phyloP scores from a whole-genome alignment of 1,140 invertebrate species.

The Eriosoma lanigerum region DNA sequence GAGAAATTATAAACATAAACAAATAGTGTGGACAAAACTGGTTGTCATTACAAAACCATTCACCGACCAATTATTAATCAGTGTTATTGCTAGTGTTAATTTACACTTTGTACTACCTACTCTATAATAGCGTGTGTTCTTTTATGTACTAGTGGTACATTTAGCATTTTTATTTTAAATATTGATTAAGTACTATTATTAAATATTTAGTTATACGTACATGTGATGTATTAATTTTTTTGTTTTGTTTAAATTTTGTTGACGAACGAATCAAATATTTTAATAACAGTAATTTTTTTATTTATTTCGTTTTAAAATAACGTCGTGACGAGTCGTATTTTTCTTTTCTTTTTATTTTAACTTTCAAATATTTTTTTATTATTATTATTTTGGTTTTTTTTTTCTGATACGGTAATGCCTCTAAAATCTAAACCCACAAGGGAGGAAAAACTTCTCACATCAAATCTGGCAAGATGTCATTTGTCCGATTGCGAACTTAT shows the following conservation, averaged over 20 bases:
- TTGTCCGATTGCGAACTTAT: constrained; percentile 36
- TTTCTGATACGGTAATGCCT: neutral
- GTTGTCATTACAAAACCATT: constrained; percentile 42
- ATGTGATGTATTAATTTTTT: neutral
- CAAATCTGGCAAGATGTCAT: neutral
- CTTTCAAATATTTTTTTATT: neutral
- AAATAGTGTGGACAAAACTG: constrained; percentile 36
- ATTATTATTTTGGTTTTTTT: too few relatives aligned
- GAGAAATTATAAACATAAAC: constrained; percentile 26
- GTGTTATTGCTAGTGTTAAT: constrained; percentile 33
- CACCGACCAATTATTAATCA: constrained; percentile 28
- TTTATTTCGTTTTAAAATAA: neutral
- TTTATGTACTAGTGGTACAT: neutral
- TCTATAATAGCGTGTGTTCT: neutral
- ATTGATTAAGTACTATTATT: neutral
- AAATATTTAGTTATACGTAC: too few relatives aligned
- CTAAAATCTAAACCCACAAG: neutral
- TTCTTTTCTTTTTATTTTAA: neutral
- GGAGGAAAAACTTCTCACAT: neutral
- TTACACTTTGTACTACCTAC: constrained; percentile 26
- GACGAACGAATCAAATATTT: neutral
- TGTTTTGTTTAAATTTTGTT: neutral
- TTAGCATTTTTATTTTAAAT: constrained; percentile 1
- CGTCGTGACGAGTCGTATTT: neutral
- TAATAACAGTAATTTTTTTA: neutral